Evolutionary conservation across 2,888 invertebrate species (phyloP).

Genomic region (Formica aserva): DNA sequence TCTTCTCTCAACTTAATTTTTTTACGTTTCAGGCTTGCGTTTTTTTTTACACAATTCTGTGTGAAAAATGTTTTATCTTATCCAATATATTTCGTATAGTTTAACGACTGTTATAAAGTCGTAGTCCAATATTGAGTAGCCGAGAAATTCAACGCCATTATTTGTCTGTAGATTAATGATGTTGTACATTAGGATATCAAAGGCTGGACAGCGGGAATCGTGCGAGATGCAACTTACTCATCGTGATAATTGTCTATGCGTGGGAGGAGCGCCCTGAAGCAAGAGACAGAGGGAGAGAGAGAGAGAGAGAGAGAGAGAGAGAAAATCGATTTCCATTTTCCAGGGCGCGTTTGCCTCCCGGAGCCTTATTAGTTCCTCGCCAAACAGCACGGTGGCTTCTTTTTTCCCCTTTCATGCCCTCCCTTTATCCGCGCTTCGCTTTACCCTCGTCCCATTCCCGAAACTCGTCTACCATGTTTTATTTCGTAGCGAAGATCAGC

Average conservation of each 20-base stretch:
- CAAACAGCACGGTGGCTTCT: constrained; percentile 72
- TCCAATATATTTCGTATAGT: neutral
- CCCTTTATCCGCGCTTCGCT: constrained; percentile 4
- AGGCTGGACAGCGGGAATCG: neutral
- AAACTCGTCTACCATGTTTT: constrained; percentile 76
- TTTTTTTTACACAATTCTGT: neutral
- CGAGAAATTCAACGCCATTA: neutral
- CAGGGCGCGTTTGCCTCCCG: constrained; percentile 65
- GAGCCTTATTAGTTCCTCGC: constrained; percentile 80
- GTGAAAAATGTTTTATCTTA: neutral
- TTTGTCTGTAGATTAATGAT: constrained; percentile 5
- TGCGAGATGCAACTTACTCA: neutral
- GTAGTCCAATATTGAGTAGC: constrained; percentile 4
- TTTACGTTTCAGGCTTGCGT: neutral
- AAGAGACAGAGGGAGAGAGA: constrained; percentile 49
- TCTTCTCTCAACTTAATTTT: neutral
- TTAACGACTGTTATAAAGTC: neutral
- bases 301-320: neutral
- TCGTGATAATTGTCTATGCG: constrained; percentile 27
- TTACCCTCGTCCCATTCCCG: constrained; percentile 29
- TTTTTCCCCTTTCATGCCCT: constrained; percentile 47
- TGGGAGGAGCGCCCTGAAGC: constrained; percentile 6
- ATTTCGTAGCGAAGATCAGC: constrained; percentile 80
- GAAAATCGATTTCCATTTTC: constrained; percentile 76
- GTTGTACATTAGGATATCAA: neutral